Conservation (phyloP, 1,140 invertebrate species). For the Linepithema humile region DNA sequence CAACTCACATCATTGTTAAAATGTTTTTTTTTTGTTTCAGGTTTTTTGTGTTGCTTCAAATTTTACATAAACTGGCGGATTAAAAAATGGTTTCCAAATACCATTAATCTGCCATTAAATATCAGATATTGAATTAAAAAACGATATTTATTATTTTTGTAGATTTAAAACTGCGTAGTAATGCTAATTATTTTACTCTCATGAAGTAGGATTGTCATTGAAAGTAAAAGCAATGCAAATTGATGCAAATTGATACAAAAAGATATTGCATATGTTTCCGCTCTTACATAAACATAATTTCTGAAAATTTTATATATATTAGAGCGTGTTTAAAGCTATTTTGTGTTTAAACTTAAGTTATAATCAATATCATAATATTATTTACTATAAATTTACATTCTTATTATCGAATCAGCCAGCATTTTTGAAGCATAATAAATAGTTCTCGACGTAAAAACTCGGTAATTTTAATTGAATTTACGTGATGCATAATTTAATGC, state of each 20-base stretch:
- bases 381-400: constrained; percentile 10
- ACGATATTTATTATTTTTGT: constrained; percentile 28
- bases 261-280: background rate
- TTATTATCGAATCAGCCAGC: background rate
- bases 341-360: constrained; percentile 39
- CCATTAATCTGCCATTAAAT: constrained; percentile 61
- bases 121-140: constrained; percentile 47
- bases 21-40: constrained; percentile 8
- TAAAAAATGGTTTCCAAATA: constrained; percentile 18
- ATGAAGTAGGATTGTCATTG: constrained; percentile 3
- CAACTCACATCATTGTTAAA: constrained; percentile 18
- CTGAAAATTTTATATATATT: background rate
- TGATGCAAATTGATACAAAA: no score
- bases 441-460: no score
- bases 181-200: background rate
- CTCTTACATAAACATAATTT: background rate
- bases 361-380: constrained; percentile 27
- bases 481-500: constrained; percentile 39
- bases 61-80: constrained; percentile 21
- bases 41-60: constrained; percentile 36
- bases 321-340: background rate
- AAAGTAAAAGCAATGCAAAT: background rate
- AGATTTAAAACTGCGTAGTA: constrained; percentile 3
- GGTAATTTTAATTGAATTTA: constrained; percentile 57
- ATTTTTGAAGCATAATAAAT: constrained; percentile 29